Evolutionary conservation across 1,140 invertebrate species (phyloP), one percentile per base, ranked within the genome.

Genomic region (Sinella curviseta): DNA sequence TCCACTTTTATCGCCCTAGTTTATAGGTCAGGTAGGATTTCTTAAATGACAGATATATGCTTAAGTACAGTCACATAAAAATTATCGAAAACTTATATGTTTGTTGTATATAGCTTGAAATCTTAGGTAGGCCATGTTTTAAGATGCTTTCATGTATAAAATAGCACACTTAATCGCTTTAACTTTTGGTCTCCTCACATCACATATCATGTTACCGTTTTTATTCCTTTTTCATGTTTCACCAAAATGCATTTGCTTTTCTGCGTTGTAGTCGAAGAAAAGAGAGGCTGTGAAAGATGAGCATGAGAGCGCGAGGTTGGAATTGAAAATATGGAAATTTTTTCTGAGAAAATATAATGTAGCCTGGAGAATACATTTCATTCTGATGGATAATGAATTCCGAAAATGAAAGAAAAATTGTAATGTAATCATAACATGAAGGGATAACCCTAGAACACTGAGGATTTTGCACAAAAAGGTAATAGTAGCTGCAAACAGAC

Each of bases 321-420:
- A 70, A 70, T 70, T 70, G 65, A 33, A 70, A 70, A 70, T 70
- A 70, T 70, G 65, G 65, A 31, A 70, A 70, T 70, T 70, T 70
- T 33, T 70, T 33, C 24, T 8, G 39, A 48, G 20, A 48, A 48
- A 48, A 48, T 8, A 20, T 48, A 12, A 48, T 20, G 8, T 48
- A 20, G 39, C 39, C 39, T 48, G 20, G 8, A 48, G 39, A 48
- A 8, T 48, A 48, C 20, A 48, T 48, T 48, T 20, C 39, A 48
- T 48, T 48, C 20, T 48, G 39, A 12, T 12, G 20, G 39, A 48
- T 48, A 48, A 48, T 48, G 39, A 48, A 48, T 48, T 48, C 39
- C 8, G 39, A 48, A 48, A 48, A 48, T 48, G 39, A 48, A 48
- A 20, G 20, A 48, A 48, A 48, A 12, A 48, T 48, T 48, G 39